phyloP scores from a whole-genome alignment of 2,888 invertebrate genomes.

The Apodemia zela region DNA sequence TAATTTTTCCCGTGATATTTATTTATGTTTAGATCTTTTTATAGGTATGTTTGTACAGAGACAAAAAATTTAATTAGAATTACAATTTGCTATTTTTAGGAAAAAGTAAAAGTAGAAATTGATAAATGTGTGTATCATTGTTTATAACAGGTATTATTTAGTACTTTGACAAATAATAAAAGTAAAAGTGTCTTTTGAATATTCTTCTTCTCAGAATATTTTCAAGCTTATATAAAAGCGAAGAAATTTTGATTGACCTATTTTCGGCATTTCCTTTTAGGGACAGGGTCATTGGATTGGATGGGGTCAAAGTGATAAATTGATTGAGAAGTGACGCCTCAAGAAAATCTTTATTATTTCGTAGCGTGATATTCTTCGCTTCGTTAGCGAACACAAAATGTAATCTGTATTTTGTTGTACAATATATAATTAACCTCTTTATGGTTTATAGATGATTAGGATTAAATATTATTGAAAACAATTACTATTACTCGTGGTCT shows the following conservation, averaged over 20 bases:
- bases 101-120: not conserved
- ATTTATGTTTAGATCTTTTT: no score
- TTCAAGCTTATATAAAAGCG: not conserved
- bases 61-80: no score
- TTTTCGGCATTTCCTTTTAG: conserved; percentile 7
- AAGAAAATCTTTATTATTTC: conserved; percentile 4
- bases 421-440: no score
- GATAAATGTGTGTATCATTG: not conserved
- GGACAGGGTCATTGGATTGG: not conserved
- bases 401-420: not conserved
- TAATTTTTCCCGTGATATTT: no score
- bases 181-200: not conserved
- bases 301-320: conserved; percentile 10
- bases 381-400: not conserved
- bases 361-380: not conserved
- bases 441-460: no score
- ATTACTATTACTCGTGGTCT: no score
- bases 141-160: not conserved
- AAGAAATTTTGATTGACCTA: conserved; percentile 8
- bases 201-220: not conserved
- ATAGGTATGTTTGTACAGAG: no score
- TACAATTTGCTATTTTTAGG: no score
- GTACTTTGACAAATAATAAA: not conserved
- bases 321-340: not conserved
- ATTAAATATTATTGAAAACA: no score